Conservation (phyloP, 2,113 vertebrate species). For the Climacteris rufus region DNA sequence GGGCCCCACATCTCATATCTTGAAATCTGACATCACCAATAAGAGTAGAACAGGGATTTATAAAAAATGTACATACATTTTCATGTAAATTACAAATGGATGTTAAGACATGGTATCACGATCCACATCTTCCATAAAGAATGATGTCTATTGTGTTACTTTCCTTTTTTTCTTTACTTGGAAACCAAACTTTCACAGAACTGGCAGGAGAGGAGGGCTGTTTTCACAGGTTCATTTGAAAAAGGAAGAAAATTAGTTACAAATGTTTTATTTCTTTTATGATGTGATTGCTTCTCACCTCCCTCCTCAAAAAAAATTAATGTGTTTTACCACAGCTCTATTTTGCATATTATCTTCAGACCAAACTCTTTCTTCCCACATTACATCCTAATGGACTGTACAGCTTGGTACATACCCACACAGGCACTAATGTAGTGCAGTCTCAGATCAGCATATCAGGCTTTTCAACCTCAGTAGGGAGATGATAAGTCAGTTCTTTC, state of each 20-base stretch:
- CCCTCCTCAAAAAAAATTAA: background rate
- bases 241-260: background rate
- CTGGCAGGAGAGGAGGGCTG: background rate
- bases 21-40: background rate
- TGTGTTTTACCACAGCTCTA: background rate
- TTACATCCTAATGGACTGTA: background rate
- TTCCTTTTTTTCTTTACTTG: background rate
- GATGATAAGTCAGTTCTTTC: background rate
- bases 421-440: background rate
- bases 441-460: background rate
- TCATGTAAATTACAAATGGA: background rate
- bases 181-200: background rate
- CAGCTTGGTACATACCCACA: rapidly evolving
- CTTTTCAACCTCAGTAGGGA: background rate
- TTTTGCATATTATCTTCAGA: background rate
- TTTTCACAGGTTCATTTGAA: background rate
- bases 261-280: background rate
- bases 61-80: background rate
- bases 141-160: background rate
- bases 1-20: background rate
- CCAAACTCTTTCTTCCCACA: background rate
- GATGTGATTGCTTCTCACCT: background rate
- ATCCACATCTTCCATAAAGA: background rate
- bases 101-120: background rate
- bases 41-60: background rate